Base-by-base conservation (phyloP, 2,888 invertebrate genomes). In the Dryobotodes eremita region DNA sequence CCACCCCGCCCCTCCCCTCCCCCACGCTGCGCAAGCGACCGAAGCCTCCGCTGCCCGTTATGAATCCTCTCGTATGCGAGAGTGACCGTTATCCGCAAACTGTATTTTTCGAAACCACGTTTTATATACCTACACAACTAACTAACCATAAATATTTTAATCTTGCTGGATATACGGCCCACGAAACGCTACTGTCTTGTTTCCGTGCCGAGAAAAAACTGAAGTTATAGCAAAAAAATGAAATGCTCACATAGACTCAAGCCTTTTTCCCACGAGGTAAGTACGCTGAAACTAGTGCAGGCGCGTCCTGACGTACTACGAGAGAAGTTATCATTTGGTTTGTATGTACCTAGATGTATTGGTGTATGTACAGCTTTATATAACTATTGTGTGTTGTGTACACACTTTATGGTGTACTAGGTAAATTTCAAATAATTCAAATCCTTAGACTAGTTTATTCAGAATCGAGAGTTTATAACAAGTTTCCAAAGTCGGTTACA, bases 81-180 rank as follows among this genome's bases (percentile, higher is more conserved):
- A 82, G 71, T 85, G 90, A 90, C 91, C 91, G 91, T 89, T 91
- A 90, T 85, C 55, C 57, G 73, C 57, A 66, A 88, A 88, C 89
- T 85, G 90, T 89, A 89, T 85, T 81, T 87, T 86, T 76, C 36
- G 81, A 88, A 87, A 75, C 79, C 77, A 74, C 64, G 77, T 80
- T 83, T 79, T 83, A 79, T 78, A 75, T 69, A n/a, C n/a, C n/a
- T n/a, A 79, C 72, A 50, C 76, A 42, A 57, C 77, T 71, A 84
- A 86, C 75, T 82, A 80, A 79, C 71, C 79, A 82, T 79, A 53
- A 59, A 74, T 80, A 62, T 70, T 74, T 76, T 75, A 48, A 83
- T 66, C 72, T 72, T 31, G 15, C 59, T 65, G 53, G 36, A 61
- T 75, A 69, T 72, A 70, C 20, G 26, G 26, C 36, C 57, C 26